phyloP scores from a whole-genome alignment of 2,888 invertebrate species.

The Trachelus iudaicus region DNA sequence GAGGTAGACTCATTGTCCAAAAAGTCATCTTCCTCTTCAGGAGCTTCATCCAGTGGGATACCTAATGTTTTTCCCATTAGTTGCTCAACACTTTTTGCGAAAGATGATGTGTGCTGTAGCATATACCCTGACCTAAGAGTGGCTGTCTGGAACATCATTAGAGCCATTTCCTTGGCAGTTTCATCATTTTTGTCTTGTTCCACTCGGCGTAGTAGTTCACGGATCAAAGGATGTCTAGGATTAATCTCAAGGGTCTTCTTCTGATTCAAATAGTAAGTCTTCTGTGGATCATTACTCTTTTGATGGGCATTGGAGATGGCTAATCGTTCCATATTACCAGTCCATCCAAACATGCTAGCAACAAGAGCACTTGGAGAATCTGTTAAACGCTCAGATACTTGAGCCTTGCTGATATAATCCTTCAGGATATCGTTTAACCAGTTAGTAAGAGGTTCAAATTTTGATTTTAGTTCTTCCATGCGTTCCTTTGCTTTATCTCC shows the following conservation, averaged over 20 bases:
- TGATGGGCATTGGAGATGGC: conserved; percentile 97
- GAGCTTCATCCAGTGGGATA: conserved; percentile 78
- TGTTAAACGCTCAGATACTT: conserved; percentile 87
- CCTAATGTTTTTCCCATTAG: conserved; percentile 88
- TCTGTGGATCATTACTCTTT: conserved; percentile 92
- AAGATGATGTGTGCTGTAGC: conserved; percentile 86
- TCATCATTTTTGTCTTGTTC: conserved; percentile 81
- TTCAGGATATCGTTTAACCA: conserved; percentile 91
- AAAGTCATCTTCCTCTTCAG: conserved; percentile 60
- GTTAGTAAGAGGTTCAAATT: conserved; percentile 88
- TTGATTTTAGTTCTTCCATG: conserved; percentile 79
- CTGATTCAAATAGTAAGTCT: conserved; percentile 89
- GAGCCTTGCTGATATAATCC: conserved; percentile 81
- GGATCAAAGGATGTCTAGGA: conserved; percentile 95
- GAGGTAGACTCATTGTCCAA: conserved; percentile 49
- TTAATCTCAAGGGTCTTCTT: conserved; percentile 98
- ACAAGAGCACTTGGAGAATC: conserved; percentile 96
- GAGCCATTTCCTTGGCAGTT: conserved; percentile 84
- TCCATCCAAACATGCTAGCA: conserved; percentile 98
- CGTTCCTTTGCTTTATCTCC: conserved; percentile 74
- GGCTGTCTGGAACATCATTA: conserved; percentile 92
- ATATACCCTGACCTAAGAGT: conserved; percentile 94
- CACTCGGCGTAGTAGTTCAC: conserved; percentile 88
- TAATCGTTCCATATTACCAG: conserved; percentile 98
- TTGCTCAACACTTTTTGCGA: conserved; percentile 90